phyloP scores from a whole-genome alignment of 1,140 invertebrate genomes.

The Drosophila ohnishii region DNA sequence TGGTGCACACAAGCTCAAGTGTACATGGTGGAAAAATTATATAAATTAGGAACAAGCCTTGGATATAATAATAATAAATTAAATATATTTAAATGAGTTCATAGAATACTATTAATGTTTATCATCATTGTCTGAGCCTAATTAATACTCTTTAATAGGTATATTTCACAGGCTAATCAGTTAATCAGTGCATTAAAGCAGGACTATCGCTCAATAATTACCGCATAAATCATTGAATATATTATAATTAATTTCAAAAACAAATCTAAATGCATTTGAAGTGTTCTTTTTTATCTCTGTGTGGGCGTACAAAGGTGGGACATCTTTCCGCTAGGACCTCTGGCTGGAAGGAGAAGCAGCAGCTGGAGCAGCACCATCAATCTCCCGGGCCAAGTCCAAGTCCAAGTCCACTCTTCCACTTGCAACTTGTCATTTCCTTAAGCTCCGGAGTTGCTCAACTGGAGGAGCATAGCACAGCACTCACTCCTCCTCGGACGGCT shows the following conservation, averaged over 20 bases:
- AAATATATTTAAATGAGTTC: background rate
- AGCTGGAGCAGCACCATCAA: conserved; percentile 36
- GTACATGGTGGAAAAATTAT: conserved; percentile 5
- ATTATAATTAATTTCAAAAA: background rate
- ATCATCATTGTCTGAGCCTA: too few species aligned
- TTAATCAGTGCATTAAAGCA: background rate
- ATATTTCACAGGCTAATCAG: background rate
- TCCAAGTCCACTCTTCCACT: conserved; percentile 50
- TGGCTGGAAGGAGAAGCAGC: conserved; percentile 1
- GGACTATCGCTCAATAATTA: background rate
- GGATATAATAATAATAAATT: background rate
- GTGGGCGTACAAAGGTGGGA: conserved; percentile 14
- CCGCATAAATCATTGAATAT: background rate
- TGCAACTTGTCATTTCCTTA: conserved; percentile 56
- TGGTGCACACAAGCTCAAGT: conserved; percentile 26
- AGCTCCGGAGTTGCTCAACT: conserved; percentile 43
- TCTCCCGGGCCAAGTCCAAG: conserved; percentile 28
- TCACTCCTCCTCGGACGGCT: conserved; percentile 45
- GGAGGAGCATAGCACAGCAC: conserved; percentile 5
- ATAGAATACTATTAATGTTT: too few species aligned
- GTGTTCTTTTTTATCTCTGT: background rate
- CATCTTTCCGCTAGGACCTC: conserved; percentile 1
- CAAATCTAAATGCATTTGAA: background rate
- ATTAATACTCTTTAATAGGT: background rate
- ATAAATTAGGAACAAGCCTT: background rate